Conservation (phyloP, 2,888 invertebrate genomes). For the Cheilosia urbana region DNA sequence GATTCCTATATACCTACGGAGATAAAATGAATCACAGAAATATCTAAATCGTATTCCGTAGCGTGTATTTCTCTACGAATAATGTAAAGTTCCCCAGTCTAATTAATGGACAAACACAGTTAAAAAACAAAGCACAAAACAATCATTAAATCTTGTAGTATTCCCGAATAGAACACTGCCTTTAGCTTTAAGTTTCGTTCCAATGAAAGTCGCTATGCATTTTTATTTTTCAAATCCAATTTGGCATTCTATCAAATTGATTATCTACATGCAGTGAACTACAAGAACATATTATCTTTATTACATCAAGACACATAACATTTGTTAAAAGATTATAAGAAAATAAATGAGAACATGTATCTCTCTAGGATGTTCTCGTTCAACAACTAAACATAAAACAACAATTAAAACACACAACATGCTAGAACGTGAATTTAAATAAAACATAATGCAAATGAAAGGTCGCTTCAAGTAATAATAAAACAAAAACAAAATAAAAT, state of each 20-base stretch:
- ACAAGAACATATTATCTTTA: slow-evolving; percentile 28
- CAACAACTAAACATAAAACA: slow-evolving; percentile 53
- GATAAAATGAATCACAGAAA: neutral
- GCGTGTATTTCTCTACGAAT: neutral
- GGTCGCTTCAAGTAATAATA: slow-evolving; percentile 17
- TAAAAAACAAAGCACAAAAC: neutral
- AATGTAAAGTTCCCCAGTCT: slow-evolving; percentile 6
- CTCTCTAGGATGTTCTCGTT: slow-evolving; percentile 16
- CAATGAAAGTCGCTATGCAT: slow-evolving; percentile 19
- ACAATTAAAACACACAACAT: slow-evolving; percentile 76
- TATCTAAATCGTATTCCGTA: neutral
- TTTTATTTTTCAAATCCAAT: slow-evolving; percentile 39
- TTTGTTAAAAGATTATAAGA: slow-evolving; percentile 32
- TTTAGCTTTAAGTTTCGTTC: slow-evolving; percentile 10
- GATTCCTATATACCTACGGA: neutral
- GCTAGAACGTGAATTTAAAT: slow-evolving; percentile 66
- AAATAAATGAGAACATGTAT: slow-evolving; percentile 36
- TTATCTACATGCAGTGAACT: slow-evolving; percentile 70
- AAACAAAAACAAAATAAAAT: neutral
- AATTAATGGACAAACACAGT: slow-evolving; percentile 28
- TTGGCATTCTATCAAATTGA: slow-evolving; percentile 61
- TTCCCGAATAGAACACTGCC: slow-evolving; percentile 24
- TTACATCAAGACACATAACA: slow-evolving; percentile 55
- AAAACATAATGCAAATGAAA: slow-evolving; percentile 67
- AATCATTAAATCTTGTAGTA: slow-evolving; percentile 9